Evolutionary conservation across 2,888 invertebrate genomes (phyloP).

Genomic region (Noctua janthina): DNA sequence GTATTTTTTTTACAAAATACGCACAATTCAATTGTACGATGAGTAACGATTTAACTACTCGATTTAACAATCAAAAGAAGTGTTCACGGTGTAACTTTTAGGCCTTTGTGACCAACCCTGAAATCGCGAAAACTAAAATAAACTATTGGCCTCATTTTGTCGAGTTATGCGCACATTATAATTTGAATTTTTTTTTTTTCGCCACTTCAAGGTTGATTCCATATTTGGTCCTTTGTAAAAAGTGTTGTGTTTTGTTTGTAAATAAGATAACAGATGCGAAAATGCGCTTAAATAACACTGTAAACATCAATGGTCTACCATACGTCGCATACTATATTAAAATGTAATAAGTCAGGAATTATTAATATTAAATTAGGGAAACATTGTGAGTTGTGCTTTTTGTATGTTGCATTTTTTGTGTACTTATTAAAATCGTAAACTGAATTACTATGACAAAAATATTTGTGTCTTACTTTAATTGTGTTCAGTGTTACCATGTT

Average conservation of each 20-base stretch:
- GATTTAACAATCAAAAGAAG: not conserved
- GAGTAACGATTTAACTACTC: not conserved
- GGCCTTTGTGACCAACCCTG: not conserved
- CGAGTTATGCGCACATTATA: not conserved
- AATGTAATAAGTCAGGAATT: conserved; percentile 10
- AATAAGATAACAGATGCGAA: not conserved
- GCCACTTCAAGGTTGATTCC: not conserved
- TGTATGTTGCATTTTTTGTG: conserved; percentile 42
- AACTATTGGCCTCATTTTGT: not conserved
- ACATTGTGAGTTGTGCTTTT: conserved; percentile 35
- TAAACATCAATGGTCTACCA: no score
- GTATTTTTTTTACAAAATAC: not conserved
- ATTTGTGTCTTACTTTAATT: conserved; percentile 4
- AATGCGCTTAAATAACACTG: not conserved
- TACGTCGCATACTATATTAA: not conserved
- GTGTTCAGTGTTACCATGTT: conserved; percentile 29
- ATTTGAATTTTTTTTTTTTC: not conserved
- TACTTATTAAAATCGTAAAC: conserved; percentile 29
- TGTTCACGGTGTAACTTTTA: not conserved
- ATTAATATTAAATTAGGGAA: conserved; percentile 4
- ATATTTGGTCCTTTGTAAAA: not conserved
- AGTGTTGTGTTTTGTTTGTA: not conserved
- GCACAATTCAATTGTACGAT: not conserved
- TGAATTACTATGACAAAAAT: not conserved
- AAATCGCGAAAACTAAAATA: not conserved